Evolutionary conservation across 2,797 vertebrate genomes (phyloP).

Genomic region (Arremon brunneinucha): DNA sequence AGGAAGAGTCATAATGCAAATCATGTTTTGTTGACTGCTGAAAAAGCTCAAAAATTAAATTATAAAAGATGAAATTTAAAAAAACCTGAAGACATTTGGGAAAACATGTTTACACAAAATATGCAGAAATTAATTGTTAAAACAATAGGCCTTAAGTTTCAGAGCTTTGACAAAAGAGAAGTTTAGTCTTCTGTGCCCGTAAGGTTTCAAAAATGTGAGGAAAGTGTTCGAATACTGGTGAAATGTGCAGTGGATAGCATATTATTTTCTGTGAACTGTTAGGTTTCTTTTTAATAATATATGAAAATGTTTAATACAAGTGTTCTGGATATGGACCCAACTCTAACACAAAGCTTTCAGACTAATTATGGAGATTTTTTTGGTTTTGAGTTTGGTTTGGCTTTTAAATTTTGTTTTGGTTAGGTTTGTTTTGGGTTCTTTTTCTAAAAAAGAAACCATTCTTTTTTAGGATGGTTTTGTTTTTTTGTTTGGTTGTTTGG

Average conservation of each 20-base stretch:
- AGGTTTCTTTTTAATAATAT: not conserved
- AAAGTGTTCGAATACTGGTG: not conserved
- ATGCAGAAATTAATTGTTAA: not conserved
- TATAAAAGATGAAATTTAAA: not conserved
- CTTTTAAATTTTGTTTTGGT: not conserved
- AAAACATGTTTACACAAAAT: not conserved
- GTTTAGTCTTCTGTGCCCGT: not conserved
- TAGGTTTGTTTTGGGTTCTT: not conserved
- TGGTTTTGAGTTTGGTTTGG: not conserved
- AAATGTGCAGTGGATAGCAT: not conserved
- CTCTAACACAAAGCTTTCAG: not conserved
- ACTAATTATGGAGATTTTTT: not conserved
- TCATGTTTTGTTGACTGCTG: not conserved
- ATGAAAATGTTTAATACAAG: not conserved
- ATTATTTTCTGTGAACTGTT: not conserved
- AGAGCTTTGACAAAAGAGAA: not conserved
- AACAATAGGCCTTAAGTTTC: not conserved
- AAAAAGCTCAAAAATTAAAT: not conserved
- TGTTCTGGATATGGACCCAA: not conserved
- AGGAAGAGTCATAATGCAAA: not conserved
- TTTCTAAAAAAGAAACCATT: no score
- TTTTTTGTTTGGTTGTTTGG: not conserved
- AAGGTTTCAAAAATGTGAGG: not conserved
- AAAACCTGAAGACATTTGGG: not conserved
- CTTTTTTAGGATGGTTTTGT: rapidly evolving